Evolutionary conservation across 1,140 invertebrate genomes (phyloP), one percentile per base, ranked within the genome.

Genomic region (Phenacoccus solenopsis): DNA sequence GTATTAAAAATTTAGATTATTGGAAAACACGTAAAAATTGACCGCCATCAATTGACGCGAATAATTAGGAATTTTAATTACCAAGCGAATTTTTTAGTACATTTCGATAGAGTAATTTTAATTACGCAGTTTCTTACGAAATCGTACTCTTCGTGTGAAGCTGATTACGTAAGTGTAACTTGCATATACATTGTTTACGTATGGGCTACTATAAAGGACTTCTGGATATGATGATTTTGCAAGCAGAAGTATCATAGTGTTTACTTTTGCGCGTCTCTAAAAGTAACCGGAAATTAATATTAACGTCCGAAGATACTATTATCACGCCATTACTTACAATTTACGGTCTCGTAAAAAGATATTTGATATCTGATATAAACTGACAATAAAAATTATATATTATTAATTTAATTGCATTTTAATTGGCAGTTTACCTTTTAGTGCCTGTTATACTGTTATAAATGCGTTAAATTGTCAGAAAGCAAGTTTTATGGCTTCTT

Each of bases 361-460:
- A 64, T 64, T 64, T 64, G 59, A 64, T 64, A 64, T 64, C 59
- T 64, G 59, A 64, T 64, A 64, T 64, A 64, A 64, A 64, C 59
- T 64, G 59, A 64, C 22, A 64, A 64, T 64, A 64, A 64, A 64
- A 64, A 64, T 64, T 64, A 64, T 64, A 64, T 64, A 64, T 64
- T 64, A 64, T 64, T 64, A 64, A 64, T 64, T 64, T 64, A 64
- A 64, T 64, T 64, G 59, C 59, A 64, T 64, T 64, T 64, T 64
- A 64, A 64, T 64, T 64, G 59, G 59, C 59, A 64, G 59, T 64
- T 64, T 27, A 64, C 59, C 59, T 64, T 64, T 64, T 64, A 64
- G 59, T 64, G 59, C 59, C 59, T 64, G 59, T 64, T 64, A 64
- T 64, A 64, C 59, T 64, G 59, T 64, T 64, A 64, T 64, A 64